A percentile compares a stretch with the other conserved stretches of the same genome.
phyloP scores from a whole-genome alignment of 2,888 invertebrate genomes.

The Drosophila rubida region DNA sequence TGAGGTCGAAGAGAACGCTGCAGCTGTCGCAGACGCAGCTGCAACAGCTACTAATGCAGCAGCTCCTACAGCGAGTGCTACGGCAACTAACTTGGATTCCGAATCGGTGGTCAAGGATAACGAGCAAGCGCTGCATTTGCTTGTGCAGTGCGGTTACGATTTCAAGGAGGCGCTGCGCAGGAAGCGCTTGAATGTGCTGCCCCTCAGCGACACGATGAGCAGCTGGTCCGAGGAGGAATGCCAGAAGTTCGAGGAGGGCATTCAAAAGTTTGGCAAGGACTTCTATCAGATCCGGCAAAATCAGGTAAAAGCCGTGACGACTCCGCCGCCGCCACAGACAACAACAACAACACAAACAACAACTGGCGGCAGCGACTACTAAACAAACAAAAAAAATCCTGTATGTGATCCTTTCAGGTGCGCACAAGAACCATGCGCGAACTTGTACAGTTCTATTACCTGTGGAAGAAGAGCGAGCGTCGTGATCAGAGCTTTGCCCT shows the following conservation, averaged over 20 bases:
- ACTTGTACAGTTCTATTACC: constrained; percentile 97
- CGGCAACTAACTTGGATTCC: constrained; percentile 31
- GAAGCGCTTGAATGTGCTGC: constrained; percentile 90
- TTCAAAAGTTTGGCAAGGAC: constrained; percentile 97
- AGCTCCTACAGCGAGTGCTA: neutral
- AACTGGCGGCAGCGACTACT: neutral
- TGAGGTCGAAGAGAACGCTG: constrained; percentile 9
- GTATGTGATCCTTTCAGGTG: constrained; percentile 84
- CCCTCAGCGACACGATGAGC: constrained; percentile 91
- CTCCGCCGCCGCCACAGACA: constrained; percentile 5
- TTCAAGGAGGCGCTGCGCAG: constrained; percentile 96
- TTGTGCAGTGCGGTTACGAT: constrained; percentile 97
- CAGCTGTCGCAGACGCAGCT: neutral
- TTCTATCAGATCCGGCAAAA: constrained; percentile 97
- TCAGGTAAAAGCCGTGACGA: constrained; percentile 86
- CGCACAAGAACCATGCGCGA: constrained; percentile 97
- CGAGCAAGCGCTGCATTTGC: constrained; percentile 94
- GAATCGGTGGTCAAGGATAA: constrained; percentile 87
- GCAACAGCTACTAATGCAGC: neutral
- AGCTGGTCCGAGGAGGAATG: constrained; percentile 99
- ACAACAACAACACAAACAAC: neutral
- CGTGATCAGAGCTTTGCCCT: constrained; percentile 88
- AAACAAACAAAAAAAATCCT: constrained; percentile 9
- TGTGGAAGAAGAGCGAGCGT: constrained; percentile 99
- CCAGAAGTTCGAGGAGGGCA: constrained; percentile 97